phyloP scores from a whole-genome alignment of 2,113 vertebrate genomes.

The Neomonachus schauinslandi region DNA sequence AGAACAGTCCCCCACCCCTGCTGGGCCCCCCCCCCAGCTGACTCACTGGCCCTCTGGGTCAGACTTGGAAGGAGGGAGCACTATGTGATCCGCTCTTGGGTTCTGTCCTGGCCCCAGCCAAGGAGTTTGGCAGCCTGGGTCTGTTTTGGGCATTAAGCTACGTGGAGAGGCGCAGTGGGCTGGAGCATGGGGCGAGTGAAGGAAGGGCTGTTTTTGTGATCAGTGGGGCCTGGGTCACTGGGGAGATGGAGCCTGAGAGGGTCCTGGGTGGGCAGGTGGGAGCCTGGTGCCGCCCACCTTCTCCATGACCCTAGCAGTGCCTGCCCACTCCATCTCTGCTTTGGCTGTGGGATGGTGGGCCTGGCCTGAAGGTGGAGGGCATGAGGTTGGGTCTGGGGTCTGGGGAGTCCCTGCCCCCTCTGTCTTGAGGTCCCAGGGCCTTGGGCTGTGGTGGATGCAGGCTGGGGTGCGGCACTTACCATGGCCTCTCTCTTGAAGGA shows the following conservation, averaged over 20 bases:
- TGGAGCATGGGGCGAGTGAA: accelerated
- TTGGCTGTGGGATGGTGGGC: not conserved
- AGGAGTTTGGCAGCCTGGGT: not conserved
- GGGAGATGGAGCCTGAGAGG: not conserved
- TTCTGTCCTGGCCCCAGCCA: not conserved
- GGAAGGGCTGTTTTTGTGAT: not conserved
- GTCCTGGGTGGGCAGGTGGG: not conserved
- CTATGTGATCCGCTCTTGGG: not conserved
- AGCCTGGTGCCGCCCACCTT: not conserved
- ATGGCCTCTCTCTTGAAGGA: not conserved
- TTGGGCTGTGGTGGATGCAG: not conserved
- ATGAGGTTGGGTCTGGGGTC: not conserved
- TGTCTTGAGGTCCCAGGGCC: not conserved
- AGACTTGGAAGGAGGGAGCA: not conserved
- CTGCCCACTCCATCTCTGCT: not conserved
- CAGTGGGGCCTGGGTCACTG: not conserved
- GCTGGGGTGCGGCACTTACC: not conserved
- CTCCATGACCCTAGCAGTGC: not conserved
- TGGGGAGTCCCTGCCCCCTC: not conserved
- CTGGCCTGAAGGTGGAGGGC: not conserved
- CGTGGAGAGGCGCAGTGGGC: not conserved
- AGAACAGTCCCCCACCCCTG: not conserved
- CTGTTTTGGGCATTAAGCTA: constrained; percentile 5
- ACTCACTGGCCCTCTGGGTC: not conserved
- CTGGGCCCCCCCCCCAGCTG: not conserved